Base-by-base conservation (phyloP, 2,797 vertebrate species). In the Pempheris klunzingeri region DNA sequence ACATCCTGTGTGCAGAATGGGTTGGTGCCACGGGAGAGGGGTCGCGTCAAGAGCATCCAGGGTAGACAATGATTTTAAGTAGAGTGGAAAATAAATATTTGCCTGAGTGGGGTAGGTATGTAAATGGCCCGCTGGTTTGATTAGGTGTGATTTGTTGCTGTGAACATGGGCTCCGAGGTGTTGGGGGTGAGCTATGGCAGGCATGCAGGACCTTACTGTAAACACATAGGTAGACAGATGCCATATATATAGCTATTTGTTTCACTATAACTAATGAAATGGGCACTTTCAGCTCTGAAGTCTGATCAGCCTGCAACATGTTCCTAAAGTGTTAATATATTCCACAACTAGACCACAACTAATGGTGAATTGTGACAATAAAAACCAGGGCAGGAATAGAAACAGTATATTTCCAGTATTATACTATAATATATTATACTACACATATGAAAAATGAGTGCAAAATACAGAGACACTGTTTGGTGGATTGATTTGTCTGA, bases 131-230 rank as follows among this genome's bases (percentile, higher is more conserved):
- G 32, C 32, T 58, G 34, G 49, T 71, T 61, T 78, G 32, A 82
- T 28, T 34, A 43, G 67, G 55, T 84, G 71, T 59, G 43, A 86
- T 76, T 49, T 64, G 62, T 39, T 55, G 24, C 60, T 61, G 59
- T 39, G 52, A 11, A 71, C 57, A 78, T 8, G 34, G 43, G 22
- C 57, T 54, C 59, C 0, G 11, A 63, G 57, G 76, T 63, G 77
- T 41, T 52, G 24, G 12, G 44, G 18, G 52, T 1, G 0, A 68
- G 52, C 46, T 74, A 71, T 65, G 64, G 10, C 22, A 59, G 43
- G 8, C 22, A 58, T 39, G 59, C 30, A 53, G 30, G 59, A 57
- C 53, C 55, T 55, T 22, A 58, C 44, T 54, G 36, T 74, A 80
- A 83, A 81, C 46, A 59, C 57, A 57, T 39, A 66, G 38, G 43